Evolutionary conservation across 2,888 invertebrate species (phyloP).

Genomic region (Alentia gelatinosa): DNA sequence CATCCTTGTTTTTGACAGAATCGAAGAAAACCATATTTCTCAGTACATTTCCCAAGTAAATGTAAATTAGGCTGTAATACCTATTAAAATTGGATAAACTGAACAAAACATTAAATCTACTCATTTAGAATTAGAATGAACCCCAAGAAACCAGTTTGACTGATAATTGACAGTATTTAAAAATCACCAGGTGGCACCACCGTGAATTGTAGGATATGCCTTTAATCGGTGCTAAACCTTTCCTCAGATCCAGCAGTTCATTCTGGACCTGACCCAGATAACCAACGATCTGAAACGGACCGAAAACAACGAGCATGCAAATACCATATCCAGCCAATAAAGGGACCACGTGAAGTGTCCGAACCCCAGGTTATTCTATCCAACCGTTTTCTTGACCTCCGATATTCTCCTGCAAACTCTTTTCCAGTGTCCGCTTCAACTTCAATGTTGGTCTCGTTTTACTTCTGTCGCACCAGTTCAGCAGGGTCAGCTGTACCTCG

Average conservation of each 20-base stretch:
- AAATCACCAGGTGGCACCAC: too few species aligned
- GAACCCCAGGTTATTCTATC: neutral
- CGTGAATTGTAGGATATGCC: too few species aligned
- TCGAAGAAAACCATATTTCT: too few species aligned
- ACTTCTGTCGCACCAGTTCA: neutral
- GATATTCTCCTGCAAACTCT: neutral
- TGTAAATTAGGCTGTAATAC: too few species aligned
- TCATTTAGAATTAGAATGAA: too few species aligned
- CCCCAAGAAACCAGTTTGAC: too few species aligned
- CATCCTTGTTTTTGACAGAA: too few species aligned
- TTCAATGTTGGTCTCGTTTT: neutral
- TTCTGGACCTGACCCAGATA: constrained; percentile 78
- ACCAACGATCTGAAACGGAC: constrained; percentile 77
- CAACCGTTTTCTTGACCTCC: neutral
- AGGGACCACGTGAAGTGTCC: neutral
- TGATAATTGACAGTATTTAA: too few species aligned
- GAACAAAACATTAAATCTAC: too few species aligned
- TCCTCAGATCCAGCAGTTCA: constrained; percentile 77
- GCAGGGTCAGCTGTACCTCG: too few species aligned
- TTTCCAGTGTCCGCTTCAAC: neutral
- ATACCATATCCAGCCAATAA: constrained; percentile 40
- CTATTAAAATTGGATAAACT: too few species aligned
- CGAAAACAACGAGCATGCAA: constrained; percentile 65
- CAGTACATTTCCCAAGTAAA: too few species aligned
- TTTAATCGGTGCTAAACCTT: neutral